Percentiles rank a stretch among this genome's conserved stretches.
Evolutionary conservation across 2,797 vertebrate species (phyloP).

Genomic region (Geotrypetes seraphini): DNA sequence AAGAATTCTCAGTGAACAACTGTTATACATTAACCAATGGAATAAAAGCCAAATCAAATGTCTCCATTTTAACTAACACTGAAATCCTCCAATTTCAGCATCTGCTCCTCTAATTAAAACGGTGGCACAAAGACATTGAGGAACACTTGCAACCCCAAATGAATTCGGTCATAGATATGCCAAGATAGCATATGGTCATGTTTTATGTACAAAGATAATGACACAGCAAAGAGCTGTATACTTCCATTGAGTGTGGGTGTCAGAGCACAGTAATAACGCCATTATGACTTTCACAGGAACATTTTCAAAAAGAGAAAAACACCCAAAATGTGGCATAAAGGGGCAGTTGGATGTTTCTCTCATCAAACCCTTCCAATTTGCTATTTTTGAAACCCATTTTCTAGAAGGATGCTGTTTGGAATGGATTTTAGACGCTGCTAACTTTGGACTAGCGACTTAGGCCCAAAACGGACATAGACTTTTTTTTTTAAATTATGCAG

Average conservation of each 20-base stretch:
- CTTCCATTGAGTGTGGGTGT: neutral
- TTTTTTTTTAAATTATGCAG: no score
- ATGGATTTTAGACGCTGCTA: no score
- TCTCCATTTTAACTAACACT: slow-evolving; percentile 1
- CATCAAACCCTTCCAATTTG: no score
- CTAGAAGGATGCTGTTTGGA: no score
- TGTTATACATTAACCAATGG: neutral
- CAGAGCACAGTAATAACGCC: neutral
- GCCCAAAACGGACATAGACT: no score
- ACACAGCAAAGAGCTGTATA: neutral
- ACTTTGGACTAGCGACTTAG: no score
- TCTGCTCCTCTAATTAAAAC: slow-evolving; percentile 18
- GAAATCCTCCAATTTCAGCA: slow-evolving; percentile 17
- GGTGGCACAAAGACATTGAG: slow-evolving; percentile 3
- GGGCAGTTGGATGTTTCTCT: no score
- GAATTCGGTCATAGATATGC: slow-evolving; percentile 2
- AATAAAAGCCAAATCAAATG: neutral
- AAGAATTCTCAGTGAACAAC: neutral
- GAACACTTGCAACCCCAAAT: slow-evolving; percentile 2
- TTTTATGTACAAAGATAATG: slow-evolving; percentile 7
- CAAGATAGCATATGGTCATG: slow-evolving; percentile 1
- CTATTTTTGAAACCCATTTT: no score
- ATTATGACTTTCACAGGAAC: no score
- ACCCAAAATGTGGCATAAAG: no score
- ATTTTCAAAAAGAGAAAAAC: no score